These are phyloP conservation scores for Pandemis heparana DNA, from an alignment of 2,888 invertebrate species.

Conservation along the genomic window DNA sequence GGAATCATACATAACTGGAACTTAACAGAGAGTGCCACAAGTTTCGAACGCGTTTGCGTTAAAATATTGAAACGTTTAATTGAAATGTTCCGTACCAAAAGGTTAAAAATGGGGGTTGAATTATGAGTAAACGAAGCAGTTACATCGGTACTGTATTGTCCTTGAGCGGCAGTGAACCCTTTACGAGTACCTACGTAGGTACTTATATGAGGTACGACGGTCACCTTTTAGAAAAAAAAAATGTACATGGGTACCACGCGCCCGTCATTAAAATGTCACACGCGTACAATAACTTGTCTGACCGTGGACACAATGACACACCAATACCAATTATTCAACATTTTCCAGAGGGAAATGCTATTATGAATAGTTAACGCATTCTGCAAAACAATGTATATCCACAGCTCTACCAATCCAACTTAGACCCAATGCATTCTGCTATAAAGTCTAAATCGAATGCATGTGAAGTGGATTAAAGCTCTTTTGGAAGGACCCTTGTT, in stretches of 20 bases:
- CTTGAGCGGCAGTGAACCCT: too few relatives aligned
- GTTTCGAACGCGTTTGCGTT: too few relatives aligned
- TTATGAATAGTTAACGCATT: constrained; percentile 4
- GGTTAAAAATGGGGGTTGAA: too few relatives aligned
- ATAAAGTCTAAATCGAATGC: neutral
- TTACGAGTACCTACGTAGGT: too few relatives aligned
- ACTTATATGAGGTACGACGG: too few relatives aligned
- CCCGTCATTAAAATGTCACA: neutral
- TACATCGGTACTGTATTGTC: too few relatives aligned
- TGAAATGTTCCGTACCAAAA: too few relatives aligned
- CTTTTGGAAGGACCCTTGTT: neutral
- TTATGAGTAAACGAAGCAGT: too few relatives aligned
- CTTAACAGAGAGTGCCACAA: too few relatives aligned
- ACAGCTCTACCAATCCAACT: neutral
- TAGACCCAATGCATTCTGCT: neutral
- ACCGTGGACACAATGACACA: neutral
- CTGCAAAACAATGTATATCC: neutral
- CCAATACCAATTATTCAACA: constrained; percentile 12
- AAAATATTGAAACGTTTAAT: too few relatives aligned
- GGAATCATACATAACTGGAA: too few relatives aligned
- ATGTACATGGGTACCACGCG: neutral
- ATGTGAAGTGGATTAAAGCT: neutral
- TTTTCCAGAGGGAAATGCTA: constrained; percentile 10
- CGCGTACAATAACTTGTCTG: constrained; percentile 1
- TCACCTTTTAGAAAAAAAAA: too few relatives aligned